Percentiles rank a stretch among this genome's conserved stretches.
These are phyloP conservation scores for Henricia sp. DNA, from an alignment of 53 echinoderm and acorn worm genomes.

Conservation along the genomic window DNA sequence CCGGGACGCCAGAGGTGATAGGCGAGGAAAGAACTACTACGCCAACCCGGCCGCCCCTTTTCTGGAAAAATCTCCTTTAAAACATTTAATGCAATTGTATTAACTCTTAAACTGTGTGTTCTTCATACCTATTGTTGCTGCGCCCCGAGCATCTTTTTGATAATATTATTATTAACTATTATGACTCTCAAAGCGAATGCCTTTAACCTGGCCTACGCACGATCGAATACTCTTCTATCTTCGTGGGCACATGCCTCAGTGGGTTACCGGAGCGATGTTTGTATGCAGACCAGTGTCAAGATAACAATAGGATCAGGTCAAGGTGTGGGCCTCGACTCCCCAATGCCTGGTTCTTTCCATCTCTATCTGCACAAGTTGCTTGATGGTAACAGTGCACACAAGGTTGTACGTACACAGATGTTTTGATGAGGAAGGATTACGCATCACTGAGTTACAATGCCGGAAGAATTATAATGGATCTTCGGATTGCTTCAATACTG, in stretches of 20 bases:
- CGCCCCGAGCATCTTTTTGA: too few species aligned
- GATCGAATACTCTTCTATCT: neutral
- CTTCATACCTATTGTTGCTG: too few species aligned
- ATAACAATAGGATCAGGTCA: slow-evolving; percentile 56
- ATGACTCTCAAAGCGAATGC: too few species aligned
- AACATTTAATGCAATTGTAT: too few species aligned
- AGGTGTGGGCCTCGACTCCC: slow-evolving; percentile 40
- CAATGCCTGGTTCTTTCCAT: neutral
- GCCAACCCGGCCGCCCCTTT: too few species aligned
- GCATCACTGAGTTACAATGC: slow-evolving; percentile 11
- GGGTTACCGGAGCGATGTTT: slow-evolving; percentile 10
- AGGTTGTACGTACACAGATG: slow-evolving; percentile 1
- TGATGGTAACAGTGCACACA: neutral
- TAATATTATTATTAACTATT: too few species aligned
- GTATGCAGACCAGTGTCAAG: slow-evolving; percentile 43
- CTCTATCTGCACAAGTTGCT: slow-evolving; percentile 13
- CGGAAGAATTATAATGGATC: neutral
- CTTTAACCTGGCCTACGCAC: neutral
- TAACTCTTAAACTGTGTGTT: too few species aligned
- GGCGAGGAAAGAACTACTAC: too few species aligned
- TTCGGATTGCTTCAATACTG: too few species aligned
- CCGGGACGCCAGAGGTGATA: too few species aligned
- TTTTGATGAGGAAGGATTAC: neutral
- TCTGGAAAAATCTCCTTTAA: too few species aligned
- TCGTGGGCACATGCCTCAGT: neutral